These are phyloP conservation scores for Amazona vittata DNA, from an alignment of 2,113 vertebrate genomes.

Conservation along the genomic window DNA sequence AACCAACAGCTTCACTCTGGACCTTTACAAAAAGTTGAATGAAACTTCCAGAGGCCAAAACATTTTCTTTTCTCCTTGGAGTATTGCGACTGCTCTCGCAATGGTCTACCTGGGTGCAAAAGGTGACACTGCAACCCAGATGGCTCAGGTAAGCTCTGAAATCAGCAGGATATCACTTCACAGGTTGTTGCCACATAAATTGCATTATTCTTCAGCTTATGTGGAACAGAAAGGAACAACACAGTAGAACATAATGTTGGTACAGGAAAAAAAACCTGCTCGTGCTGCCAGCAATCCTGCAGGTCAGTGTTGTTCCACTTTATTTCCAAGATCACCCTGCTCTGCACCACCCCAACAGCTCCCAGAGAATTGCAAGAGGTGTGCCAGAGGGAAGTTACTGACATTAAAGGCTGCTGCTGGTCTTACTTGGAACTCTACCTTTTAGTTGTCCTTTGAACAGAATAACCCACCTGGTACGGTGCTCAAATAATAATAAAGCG, in stretches of 20 bases:
- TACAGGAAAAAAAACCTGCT: background rate
- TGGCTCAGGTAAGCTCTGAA: slow-evolving; percentile 79
- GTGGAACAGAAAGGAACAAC: background rate
- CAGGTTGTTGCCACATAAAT: background rate
- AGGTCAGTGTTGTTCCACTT: background rate
- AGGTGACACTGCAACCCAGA: slow-evolving; percentile 83
- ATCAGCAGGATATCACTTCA: background rate
- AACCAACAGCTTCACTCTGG: slow-evolving; percentile 82
- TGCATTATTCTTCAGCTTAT: background rate
- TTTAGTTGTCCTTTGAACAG: background rate
- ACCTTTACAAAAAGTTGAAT: slow-evolving; percentile 81
- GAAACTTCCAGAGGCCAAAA: slow-evolving; percentile 65
- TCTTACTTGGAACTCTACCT: background rate
- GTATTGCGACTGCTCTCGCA: slow-evolving; percentile 85
- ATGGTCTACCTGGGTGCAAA: slow-evolving; percentile 86
- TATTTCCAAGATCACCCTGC: background rate
- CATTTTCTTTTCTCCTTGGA: slow-evolving; percentile 85
- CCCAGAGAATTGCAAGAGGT: background rate
- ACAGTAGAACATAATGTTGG: background rate
- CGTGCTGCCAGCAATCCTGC: background rate
- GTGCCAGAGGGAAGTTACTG: background rate
- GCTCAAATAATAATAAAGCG: background rate
- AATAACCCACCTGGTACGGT: background rate
- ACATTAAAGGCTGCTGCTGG: background rate
- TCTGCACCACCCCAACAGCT: background rate